phyloP scores from a whole-genome alignment of 2,888 invertebrate genomes.

The Bruchidius siliquastri region DNA sequence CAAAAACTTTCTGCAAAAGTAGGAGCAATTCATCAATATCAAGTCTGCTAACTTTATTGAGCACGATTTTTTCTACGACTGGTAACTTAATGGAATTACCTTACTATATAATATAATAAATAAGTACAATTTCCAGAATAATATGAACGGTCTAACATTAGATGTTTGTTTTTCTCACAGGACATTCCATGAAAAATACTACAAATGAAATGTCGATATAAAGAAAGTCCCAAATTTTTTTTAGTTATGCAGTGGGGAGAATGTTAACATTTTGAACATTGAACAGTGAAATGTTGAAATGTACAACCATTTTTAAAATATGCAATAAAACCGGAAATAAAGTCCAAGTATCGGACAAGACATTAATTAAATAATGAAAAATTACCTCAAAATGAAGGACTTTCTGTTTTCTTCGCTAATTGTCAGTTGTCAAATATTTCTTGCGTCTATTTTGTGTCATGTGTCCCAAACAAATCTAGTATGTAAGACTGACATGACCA shows the following conservation, averaged over 20 bases:
- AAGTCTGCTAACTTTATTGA: slow-evolving; percentile 42
- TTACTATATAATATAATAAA: slow-evolving; percentile 23
- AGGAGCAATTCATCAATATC: slow-evolving; percentile 34
- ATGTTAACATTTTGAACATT: no score
- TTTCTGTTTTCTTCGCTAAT: no score
- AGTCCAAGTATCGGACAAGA: no score
- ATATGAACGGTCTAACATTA: background rate
- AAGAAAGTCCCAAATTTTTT: no score
- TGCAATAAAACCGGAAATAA: no score
- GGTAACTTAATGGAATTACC: slow-evolving; percentile 36
- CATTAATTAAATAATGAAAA: no score
- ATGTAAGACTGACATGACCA: background rate
- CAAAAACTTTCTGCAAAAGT: slow-evolving; percentile 44
- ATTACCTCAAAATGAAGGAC: no score
- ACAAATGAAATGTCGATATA: no score
- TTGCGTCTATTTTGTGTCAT: background rate
- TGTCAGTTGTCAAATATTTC: no score
- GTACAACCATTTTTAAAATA: no score
- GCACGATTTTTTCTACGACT: slow-evolving; percentile 35
- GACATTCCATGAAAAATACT: background rate
- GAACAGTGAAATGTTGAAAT: no score
- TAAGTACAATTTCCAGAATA: slow-evolving; percentile 15
- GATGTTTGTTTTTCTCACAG: background rate
- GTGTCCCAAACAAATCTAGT: background rate
- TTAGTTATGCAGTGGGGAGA: no score